Percentiles rank a stretch among this genome's conserved stretches.
These are phyloP conservation scores for Zonitis immaculata DNA, from an alignment of 2,888 invertebrate species.

Conservation along the genomic window DNA sequence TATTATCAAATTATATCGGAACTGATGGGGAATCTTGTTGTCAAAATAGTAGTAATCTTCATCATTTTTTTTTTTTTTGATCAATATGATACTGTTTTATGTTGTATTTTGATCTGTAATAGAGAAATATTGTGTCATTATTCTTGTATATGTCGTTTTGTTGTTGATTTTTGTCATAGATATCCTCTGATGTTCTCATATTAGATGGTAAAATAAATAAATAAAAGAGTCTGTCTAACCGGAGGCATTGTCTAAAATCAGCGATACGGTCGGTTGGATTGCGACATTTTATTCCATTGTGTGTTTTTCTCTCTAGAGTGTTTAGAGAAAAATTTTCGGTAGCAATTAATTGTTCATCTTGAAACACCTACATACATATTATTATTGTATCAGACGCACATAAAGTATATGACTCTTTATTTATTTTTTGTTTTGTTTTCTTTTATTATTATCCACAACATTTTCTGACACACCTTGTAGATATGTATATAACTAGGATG, in stretches of 20 bases:
- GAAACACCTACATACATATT: not conserved
- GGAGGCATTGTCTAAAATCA: not conserved
- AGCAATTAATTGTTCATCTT: constrained; percentile 1
- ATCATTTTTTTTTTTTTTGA: too few species aligned
- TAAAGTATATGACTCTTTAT: too few species aligned
- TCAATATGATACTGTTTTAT: too few species aligned
- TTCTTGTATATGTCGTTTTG: not conserved
- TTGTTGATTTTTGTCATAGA: not conserved
- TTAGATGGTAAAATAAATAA: not conserved
- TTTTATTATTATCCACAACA: not conserved
- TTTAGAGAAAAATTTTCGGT: not conserved
- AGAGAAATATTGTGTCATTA: too few species aligned
- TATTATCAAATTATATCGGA: constrained; percentile 10
- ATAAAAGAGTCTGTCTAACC: not conserved
- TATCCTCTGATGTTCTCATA: not conserved
- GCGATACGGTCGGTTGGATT: not conserved
- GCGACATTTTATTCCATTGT: constrained; percentile 1
- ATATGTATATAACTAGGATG: constrained; percentile 29
- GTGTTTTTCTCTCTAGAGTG: not conserved
- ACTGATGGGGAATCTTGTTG: constrained; percentile 3
- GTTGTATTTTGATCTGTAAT: too few species aligned
- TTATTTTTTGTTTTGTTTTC: too few species aligned
- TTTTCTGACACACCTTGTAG: constrained; percentile 8
- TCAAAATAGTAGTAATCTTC: too few species aligned
- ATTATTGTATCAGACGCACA: not conserved